A percentile compares a stretch with the other conserved stretches of the same genome.
Conservation (phyloP, 2,888 invertebrate genomes). For the Stomorhina lunata region DNA sequence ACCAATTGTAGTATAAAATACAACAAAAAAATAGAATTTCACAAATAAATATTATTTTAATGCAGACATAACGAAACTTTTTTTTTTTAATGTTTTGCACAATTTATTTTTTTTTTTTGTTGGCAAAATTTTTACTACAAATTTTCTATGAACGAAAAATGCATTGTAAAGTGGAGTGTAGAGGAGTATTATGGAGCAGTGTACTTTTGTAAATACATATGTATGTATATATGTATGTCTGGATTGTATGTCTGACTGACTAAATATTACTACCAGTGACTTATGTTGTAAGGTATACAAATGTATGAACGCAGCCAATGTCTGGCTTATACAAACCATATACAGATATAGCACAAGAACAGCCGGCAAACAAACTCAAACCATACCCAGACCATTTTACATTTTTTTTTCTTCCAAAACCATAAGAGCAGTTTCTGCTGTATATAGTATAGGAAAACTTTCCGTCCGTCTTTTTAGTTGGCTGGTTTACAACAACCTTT, state of each 20-base stretch:
- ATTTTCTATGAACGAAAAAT: constrained; percentile 2
- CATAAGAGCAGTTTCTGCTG: constrained; percentile 5
- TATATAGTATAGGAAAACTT: not conserved
- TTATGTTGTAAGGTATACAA: too few relatives aligned
- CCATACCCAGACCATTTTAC: not conserved
- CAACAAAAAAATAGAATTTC: not conserved
- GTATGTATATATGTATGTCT: not conserved
- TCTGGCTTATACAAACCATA: not conserved
- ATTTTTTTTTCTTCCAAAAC: not conserved
- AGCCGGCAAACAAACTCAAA: constrained; percentile 30
- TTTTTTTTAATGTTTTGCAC: not conserved
- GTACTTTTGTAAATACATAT: not conserved
- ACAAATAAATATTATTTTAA: constrained; percentile 45
- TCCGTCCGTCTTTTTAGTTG: constrained; percentile 13
- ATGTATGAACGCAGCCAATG: too few relatives aligned
- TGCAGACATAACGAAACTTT: constrained; percentile 41
- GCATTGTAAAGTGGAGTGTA: not conserved
- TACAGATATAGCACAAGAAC: too few relatives aligned
- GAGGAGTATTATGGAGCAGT: not conserved
- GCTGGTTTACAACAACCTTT: constrained; percentile 15
- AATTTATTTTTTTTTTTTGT: not conserved
- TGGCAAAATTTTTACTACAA: constrained; percentile 5
- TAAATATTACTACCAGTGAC: not conserved
- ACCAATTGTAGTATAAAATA: constrained; percentile 47
- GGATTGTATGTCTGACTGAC: not conserved